Evolutionary conservation across 1,140 invertebrate genomes (phyloP).

Genomic region (Bombus waltoni): DNA sequence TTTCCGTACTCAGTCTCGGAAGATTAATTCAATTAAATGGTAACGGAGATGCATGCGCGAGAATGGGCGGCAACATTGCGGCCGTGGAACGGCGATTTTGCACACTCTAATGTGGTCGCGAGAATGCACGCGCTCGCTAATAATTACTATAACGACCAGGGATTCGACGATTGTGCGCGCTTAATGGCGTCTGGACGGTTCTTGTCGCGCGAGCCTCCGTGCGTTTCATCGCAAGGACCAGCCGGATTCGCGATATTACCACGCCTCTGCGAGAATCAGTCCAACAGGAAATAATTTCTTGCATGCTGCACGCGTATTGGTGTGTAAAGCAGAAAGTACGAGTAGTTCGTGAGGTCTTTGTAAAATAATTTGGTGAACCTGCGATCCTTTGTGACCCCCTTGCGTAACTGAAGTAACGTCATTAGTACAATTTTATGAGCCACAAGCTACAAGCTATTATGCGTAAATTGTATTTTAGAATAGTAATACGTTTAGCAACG

Average conservation of each 20-base stretch:
- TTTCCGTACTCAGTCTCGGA: slow-evolving; percentile 5
- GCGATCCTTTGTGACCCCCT: not conserved
- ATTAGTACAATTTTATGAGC: too few species aligned
- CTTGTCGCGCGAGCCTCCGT: not conserved
- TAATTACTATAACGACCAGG: slow-evolving; percentile 61
- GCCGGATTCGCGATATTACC: not conserved
- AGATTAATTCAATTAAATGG: slow-evolving; percentile 66
- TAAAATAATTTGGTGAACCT: not conserved
- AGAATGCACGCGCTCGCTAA: slow-evolving; percentile 57
- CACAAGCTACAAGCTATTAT: too few species aligned
- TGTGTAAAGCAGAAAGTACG: not conserved
- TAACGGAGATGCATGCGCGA: slow-evolving; percentile 61
- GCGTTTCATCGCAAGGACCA: not conserved
- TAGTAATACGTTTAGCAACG: too few species aligned
- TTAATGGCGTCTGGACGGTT: slow-evolving; percentile 52
- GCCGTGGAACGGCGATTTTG: slow-evolving; percentile 59
- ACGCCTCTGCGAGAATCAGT: not conserved
- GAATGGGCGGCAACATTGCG: slow-evolving; percentile 42
- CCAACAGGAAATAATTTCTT: not conserved
- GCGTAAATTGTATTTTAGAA: too few species aligned
- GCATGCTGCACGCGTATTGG: not conserved
- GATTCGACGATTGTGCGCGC: slow-evolving; percentile 51
- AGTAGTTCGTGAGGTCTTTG: not conserved
- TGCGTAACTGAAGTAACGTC: too few species aligned
- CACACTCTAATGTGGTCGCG: slow-evolving; percentile 56